phyloP scores from a whole-genome alignment of 2,888 invertebrate species.

The Lasioglossum lativentre region DNA sequence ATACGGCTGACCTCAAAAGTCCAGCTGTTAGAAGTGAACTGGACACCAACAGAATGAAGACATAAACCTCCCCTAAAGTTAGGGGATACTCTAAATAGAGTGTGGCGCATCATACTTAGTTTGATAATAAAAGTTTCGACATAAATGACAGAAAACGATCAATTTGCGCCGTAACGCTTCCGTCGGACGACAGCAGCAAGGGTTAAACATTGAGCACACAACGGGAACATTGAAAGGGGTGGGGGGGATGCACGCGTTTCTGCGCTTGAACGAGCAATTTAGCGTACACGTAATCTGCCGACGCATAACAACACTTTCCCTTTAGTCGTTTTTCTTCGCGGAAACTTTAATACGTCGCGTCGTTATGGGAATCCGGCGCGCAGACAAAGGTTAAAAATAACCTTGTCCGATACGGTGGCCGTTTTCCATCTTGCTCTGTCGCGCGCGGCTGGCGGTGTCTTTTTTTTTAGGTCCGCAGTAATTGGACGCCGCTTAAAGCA shows the following conservation, averaged over 20 bases:
- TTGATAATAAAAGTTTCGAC: neutral
- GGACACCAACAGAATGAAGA: no score
- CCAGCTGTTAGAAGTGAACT: no score
- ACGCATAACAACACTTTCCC: neutral
- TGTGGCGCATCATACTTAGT: neutral
- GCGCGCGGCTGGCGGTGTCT: neutral
- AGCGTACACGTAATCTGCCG: neutral
- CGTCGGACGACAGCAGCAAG: neutral
- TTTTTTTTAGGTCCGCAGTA: slow-evolving; percentile 36
- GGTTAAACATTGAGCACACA: neutral
- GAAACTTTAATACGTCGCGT: neutral
- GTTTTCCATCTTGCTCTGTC: neutral
- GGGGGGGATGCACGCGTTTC: neutral
- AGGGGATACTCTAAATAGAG: no score
- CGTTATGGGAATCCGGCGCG: neutral
- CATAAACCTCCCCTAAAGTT: no score
- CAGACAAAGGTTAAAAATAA: slow-evolving; percentile 33
- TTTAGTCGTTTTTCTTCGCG: slow-evolving; percentile 1
- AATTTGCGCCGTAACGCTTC: neutral
- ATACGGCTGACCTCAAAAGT: no score
- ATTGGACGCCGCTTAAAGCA: slow-evolving; percentile 49
- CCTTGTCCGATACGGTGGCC: slow-evolving; percentile 1
- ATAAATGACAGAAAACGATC: neutral
- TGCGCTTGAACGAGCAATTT: neutral
- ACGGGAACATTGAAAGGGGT: neutral